These are phyloP conservation scores for Pseudolaguvia tuberculata DNA, from an alignment of 2,113 vertebrate genomes.

Conservation along the genomic window DNA sequence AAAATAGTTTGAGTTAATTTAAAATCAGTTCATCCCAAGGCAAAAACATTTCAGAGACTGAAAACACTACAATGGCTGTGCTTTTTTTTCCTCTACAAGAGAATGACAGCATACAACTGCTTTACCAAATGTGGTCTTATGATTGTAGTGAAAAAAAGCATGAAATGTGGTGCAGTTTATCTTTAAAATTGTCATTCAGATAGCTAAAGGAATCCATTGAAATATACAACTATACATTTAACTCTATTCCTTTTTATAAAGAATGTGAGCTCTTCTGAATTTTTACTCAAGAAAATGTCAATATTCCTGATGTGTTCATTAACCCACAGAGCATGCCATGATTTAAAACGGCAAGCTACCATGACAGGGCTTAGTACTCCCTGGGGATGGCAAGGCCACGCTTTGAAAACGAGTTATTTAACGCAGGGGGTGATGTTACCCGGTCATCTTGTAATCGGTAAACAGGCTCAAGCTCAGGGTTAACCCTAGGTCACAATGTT, in stretches of 20 bases:
- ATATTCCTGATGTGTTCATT: constrained; percentile 40
- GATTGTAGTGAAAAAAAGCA: neutral
- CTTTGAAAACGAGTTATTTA: constrained; percentile 51
- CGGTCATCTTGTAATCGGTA: constrained; percentile 41
- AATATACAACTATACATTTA: constrained; percentile 18
- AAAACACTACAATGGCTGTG: constrained; percentile 26
- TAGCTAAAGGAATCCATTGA: constrained; percentile 4
- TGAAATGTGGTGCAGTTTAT: constrained; percentile 7
- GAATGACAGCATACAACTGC: neutral
- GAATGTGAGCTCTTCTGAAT: constrained; percentile 13
- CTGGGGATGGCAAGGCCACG: constrained; percentile 31
- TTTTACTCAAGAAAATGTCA: constrained; percentile 12
- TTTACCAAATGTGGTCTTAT: constrained; percentile 31
- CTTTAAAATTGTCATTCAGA: constrained; percentile 13
- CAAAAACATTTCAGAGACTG: constrained; percentile 21
- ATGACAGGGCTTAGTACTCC: constrained; percentile 37
- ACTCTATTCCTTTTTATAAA: constrained; percentile 1
- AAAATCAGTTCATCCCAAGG: neutral
- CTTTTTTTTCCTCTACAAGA: neutral
- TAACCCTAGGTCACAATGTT: constrained; percentile 38
- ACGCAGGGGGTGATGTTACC: constrained; percentile 46
- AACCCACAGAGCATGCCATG: constrained; percentile 31
- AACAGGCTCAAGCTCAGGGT: constrained; percentile 36
- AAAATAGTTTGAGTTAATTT: too few species aligned
- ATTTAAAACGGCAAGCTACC: constrained; percentile 37